Evolutionary conservation across 2,797 vertebrate genomes (phyloP), one percentile per base, ranked within the genome.

Genomic region (Anabas testudineus): DNA sequence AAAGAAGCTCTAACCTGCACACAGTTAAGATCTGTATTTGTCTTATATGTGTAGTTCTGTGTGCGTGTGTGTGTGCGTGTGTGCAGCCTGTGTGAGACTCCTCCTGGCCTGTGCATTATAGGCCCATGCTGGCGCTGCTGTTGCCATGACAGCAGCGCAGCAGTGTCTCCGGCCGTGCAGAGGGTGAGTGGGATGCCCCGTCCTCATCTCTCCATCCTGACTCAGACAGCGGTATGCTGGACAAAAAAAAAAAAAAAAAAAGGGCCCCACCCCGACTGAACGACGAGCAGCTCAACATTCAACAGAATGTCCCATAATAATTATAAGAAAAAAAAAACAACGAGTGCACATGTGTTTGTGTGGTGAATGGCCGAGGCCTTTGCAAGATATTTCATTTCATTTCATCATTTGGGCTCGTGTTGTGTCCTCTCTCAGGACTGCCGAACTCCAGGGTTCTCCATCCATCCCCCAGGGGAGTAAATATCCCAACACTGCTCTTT

Each of bases 91-190:
- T 60, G 74, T 77, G 76, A 65, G 81, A 83, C 83, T 88, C 78
- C 79, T 89, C 85, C 81, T 90, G 89, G 84, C 83, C 86, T 86
- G 88, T 84, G 76, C 85, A 84, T 89, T 89, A 94, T 92, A 91
- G 94, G 91, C 94, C 94, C 93, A 89, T 93, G 94, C 96, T 93
- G 94, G 92, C 95, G 92, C 94, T 94, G 93, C 93, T 88, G 97
- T 98, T 98, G 96, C 96, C 94, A 98, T 97, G 97, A 95, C 95
- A 95, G 95, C 97, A 90, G 87, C 90, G 87, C 91, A 92, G 95
- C 94, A 95, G 94, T 92, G 91, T 91, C 91, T 94, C 91, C 87
- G 92, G 92, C 92, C 90, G 88, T 92, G 91, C 93, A 92, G 91
- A 93, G 93, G 92, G 90, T 93, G 92, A 92, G 92, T 93, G 93